phyloP scores from a whole-genome alignment of 2,888 invertebrate species.

The Alcis repandata region DNA sequence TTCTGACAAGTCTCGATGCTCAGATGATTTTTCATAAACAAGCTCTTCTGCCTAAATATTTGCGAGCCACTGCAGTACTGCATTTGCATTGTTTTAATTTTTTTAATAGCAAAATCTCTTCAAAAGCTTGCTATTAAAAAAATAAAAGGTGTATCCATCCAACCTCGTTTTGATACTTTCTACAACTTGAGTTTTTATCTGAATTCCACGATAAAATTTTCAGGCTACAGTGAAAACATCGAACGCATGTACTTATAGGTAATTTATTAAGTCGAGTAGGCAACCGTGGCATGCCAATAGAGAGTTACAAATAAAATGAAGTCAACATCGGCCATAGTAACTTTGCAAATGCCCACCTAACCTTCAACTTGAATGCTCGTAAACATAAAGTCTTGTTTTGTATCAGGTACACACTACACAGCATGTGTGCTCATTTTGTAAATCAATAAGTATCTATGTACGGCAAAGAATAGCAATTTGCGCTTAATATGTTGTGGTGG shows the following conservation, averaged over 20 bases:
- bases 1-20: no score
- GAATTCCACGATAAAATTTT: conserved; percentile 5
- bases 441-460: no score
- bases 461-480: neutral
- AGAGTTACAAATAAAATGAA: neutral
- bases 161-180: neutral
- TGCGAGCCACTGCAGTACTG: no score
- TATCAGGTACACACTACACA: no score
- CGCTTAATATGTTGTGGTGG: neutral
- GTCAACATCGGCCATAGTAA: neutral
- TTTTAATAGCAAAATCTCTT: neutral
- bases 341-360: neutral
- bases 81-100: neutral
- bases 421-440: no score
- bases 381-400: neutral
- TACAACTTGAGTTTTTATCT: no score
- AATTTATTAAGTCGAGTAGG: neutral
- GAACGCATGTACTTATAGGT: neutral
- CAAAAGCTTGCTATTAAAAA: neutral
- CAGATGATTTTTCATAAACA: no score
- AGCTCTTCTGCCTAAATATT: no score
- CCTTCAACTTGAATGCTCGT: conserved; percentile 9
- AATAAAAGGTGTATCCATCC: neutral
- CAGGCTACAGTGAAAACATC: neutral
- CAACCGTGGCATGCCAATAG: neutral